Evolutionary conservation across 1,140 invertebrate genomes (phyloP), one percentile per base, ranked within the genome.

Genomic region (Panagrolaimus sp.): DNA sequence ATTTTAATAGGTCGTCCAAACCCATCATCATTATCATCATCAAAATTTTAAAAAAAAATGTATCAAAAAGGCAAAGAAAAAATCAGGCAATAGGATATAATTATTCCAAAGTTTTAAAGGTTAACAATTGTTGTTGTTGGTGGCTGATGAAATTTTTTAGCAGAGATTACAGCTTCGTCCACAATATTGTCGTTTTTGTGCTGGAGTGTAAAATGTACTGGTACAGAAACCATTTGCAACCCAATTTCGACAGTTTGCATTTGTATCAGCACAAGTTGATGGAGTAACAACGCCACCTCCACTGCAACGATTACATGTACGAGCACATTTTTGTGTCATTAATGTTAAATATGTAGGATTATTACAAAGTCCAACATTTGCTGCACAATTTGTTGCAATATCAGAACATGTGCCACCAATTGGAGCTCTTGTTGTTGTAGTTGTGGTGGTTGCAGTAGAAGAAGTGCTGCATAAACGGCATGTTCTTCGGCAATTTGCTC

Each of bases 121-220:
- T 38, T 38, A 26, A 21, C 52, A 58, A 28, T 21, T 58, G 8
- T 4, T 58, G 21, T n/a, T 14, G 0, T n/a, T 38, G n/a, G n/a
- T 7, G 2, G 32, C 2, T 38, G 32, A 38, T 48, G 47, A 24
- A 3, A 6, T n/a, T 7, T 26, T 4, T 58, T 58, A 58, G n/a
- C 52, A 58, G 10, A 58, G 52, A 1, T 28, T 28, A 58, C 52
- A 58, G 17, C 15, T 58, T 12, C 52, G 14, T 12, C 21, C 52
- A 17, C 52, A 58, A 24, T 58, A 58, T 58, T 58, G 52, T 0
- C 21, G 21, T n/a, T 58, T 58, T 28, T 58, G 52, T n/a, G 52
- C 52, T 12, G 52, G 21, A 12, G 52, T 58, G 52, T 58, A 58
- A 8, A 58, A 58, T 12, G 10, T 58, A 28, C 52, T 58, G 0